Evolutionary conservation across 2,113 vertebrate genomes (phyloP), one percentile per base, ranked within the genome.

Genomic region (Dunckerocampus dactyliophorus): DNA sequence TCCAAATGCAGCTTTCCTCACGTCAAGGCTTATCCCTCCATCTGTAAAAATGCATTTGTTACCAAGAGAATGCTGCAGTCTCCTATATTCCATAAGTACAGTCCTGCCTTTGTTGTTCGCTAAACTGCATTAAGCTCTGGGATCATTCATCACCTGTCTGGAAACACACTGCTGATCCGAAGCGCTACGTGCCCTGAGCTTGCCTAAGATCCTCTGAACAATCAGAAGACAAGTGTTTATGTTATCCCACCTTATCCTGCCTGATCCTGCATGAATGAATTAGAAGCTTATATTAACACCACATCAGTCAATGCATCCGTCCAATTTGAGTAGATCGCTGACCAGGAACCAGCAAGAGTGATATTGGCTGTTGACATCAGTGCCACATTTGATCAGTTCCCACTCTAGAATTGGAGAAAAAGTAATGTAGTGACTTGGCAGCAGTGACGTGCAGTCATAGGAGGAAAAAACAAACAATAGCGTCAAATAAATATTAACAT

Each of bases 331-430:
- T 11, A 0, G 16, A 55, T 16, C 10, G 16, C 53, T 82, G 79
- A 80, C 74, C 74, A 85, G 87, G 74, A 66, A 86, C 83, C 71
- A 72, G 73, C 64, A 52, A 46, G 63, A 46, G 66, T 70, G 53
- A 74, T 74, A 72, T 75, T 69, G 72, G 53, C 16, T 22, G 59
- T 58, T 55, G 46, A 70, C 72, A 64, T 67, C 28, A 62, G 45
- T 22, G 17, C 56, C 15, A 48, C 69, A 47, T 74, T 66, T 82
- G 77, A 88, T 80, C 71, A 71, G 82, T 84, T 62, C 61, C 58
- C 48, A 34, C 67, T 71, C 37, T 62, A 61, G 62, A 63, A 77
- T 39, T 55, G 14, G 56, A 75, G 66, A 72, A 2, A 7, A 64
- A 37, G 50, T n/a, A 65, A 53, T 64, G 47, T 65, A 43, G 58